These are phyloP conservation scores for Sebastes goodei DNA, from an alignment of 2,797 vertebrate genomes.

Conservation along the genomic window DNA sequence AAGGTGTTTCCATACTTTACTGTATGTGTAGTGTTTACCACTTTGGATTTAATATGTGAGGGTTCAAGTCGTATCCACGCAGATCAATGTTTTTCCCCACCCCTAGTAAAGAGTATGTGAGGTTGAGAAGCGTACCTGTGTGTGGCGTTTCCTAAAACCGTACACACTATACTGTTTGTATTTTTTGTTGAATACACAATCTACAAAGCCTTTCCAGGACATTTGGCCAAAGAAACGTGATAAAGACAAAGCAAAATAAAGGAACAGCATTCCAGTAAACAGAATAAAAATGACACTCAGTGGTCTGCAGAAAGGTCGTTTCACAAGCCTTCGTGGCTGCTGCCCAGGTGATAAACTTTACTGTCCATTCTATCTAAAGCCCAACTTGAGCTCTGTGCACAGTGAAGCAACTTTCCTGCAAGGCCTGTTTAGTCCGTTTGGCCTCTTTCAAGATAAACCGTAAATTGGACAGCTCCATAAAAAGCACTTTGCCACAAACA, in stretches of 20 bases:
- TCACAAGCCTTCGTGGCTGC: constrained; percentile 29
- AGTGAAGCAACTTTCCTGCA: neutral
- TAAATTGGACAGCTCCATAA: constrained; percentile 27
- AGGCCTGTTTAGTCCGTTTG: constrained; percentile 5
- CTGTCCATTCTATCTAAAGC: constrained; percentile 12
- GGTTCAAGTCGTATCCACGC: no score
- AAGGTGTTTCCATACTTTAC: no score
- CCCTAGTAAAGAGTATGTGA: neutral
- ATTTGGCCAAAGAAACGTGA: constrained; percentile 27
- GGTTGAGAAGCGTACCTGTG: neutral
- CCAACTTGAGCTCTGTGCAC: neutral
- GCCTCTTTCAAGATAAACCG: constrained; percentile 2
- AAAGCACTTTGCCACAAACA: constrained; percentile 23
- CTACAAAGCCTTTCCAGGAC: constrained; percentile 16
- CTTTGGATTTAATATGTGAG: no score
- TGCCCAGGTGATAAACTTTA: constrained; percentile 36
- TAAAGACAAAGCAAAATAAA: constrained; percentile 37
- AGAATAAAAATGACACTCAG: neutral
- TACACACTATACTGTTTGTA: neutral
- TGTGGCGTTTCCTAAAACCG: neutral
- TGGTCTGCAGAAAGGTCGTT: neutral
- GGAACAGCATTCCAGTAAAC: constrained; percentile 24
- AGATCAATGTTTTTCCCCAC: no score
- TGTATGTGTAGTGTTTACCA: no score
- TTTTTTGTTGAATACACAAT: neutral